Conservation (phyloP, 64 coral and sea anemone genomes). For the Exaiptasia diaphana region DNA sequence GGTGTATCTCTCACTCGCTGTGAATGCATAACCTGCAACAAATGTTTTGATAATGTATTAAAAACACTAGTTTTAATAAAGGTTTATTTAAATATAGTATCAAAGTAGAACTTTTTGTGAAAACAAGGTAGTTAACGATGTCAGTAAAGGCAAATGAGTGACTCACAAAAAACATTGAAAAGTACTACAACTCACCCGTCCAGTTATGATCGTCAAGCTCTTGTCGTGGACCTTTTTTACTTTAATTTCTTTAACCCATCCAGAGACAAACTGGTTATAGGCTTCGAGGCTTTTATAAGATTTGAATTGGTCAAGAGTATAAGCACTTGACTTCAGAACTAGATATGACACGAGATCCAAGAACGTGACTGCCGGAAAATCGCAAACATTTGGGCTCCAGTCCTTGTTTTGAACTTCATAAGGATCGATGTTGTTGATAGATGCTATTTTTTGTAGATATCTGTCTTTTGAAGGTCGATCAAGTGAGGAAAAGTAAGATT, state of each 20-base stretch:
- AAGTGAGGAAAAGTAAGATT: no score
- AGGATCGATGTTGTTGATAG: no score
- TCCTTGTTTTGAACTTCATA: no score
- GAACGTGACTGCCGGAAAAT: no score
- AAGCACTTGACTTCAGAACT: neutral
- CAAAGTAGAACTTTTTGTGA: no score
- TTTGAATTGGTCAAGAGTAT: neutral
- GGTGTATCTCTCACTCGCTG: constrained; percentile 1
- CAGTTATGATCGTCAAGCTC: neutral
- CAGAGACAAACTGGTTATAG: neutral
- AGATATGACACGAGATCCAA: neutral
- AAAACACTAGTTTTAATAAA: no score
- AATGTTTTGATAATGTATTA: neutral
- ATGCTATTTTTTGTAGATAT: no score
- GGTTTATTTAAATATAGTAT: no score
- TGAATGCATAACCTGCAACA: neutral
- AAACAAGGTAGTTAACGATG: no score
- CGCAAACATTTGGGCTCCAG: no score
- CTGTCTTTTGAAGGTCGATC: no score
- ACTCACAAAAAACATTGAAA: neutral
- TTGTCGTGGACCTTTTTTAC: neutral
- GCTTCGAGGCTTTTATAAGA: neutral
- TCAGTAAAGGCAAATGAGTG: neutral
- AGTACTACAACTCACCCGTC: neutral
- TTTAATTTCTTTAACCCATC: neutral